Base-by-base conservation (phyloP, 2,113 vertebrate species). In the Dunckerocampus dactyliophorus region DNA sequence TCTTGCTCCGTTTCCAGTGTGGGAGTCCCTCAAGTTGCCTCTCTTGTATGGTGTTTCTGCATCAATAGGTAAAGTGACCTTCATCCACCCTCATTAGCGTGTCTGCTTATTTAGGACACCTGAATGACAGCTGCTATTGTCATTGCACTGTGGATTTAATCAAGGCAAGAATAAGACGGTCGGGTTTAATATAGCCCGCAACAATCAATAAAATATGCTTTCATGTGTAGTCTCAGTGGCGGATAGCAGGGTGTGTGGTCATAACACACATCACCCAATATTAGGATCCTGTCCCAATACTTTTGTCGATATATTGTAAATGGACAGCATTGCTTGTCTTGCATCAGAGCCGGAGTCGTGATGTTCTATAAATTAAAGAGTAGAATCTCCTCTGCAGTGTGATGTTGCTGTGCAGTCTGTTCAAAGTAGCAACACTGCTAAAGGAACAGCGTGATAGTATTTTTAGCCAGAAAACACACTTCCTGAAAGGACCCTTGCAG, bases 11-110 rank as follows among this genome's bases (percentile, higher is more conserved):
- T 50, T 43, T 77, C 12, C 85, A 98, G 96, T 99, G 74, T 91
- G 95, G 90, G 93, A 93, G 8, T 95, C 95, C 62, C 93, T 99
- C 81, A 93, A 93, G 90, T 88, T 95, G 22, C 97, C 96, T 0
- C 90, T 99, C 63, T 78, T 99, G 74, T 96, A 97, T 6, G 97
- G 97, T 3, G 75, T 91, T 1, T 86, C 89, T 0, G 88, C 94
- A 59, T 92, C 97, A 28, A 81, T 94, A 1, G 74, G 87, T 88
- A 87, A 79, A 1, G 34, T 43, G 48, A 21, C n/a, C 6, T 19
- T 42, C 53, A 22, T 1, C 3, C 31, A 20, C 8, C 11, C 28
- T 53, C 28, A 51, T 9, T 8, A 6, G 48, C 51, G 39, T n/a
- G 52, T 17, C 0, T 46, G 60, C 61, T 56, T 68, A 63, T 66